phyloP scores from a whole-genome alignment of 2,888 invertebrate genomes.

The Ephialtes manifestator region DNA sequence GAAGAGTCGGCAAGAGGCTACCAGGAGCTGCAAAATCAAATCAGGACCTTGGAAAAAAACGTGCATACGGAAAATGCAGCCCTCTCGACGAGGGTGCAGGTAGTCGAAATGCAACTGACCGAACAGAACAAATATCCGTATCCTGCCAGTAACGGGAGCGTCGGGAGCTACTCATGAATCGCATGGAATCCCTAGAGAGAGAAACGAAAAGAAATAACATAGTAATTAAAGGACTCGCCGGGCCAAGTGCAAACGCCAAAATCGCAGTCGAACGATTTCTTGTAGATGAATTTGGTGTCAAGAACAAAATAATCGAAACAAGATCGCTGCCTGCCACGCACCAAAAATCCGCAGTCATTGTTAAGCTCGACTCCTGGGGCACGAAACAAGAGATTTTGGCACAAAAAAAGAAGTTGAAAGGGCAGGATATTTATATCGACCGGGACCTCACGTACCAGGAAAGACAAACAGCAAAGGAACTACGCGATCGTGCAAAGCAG shows the following conservation, averaged over 20 bases:
- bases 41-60: constrained; percentile 10
- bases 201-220: constrained; percentile 24
- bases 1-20: background rate
- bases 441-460: constrained; percentile 5
- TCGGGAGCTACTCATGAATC: background rate
- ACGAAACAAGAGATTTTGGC: constrained; percentile 1
- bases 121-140: background rate
- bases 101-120: constrained; percentile 3
- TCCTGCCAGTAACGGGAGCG: background rate
- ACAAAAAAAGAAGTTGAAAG: constrained; percentile 4
- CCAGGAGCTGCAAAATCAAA: constrained; percentile 5
- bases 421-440: background rate
- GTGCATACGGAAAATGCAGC: background rate
- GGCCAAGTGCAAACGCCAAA: background rate
- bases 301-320: no score
- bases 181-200: background rate
- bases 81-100: background rate
- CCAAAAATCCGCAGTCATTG: background rate
- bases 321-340: no score
- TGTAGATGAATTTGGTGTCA: no score
- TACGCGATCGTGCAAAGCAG: background rate
- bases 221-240: background rate
- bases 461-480: background rate
- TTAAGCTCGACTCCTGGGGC: constrained; percentile 5
- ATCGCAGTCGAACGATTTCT: constrained; percentile 24